Evolutionary conservation across 2,888 invertebrate genomes (phyloP).

Genomic region (Junonia oenone): DNA sequence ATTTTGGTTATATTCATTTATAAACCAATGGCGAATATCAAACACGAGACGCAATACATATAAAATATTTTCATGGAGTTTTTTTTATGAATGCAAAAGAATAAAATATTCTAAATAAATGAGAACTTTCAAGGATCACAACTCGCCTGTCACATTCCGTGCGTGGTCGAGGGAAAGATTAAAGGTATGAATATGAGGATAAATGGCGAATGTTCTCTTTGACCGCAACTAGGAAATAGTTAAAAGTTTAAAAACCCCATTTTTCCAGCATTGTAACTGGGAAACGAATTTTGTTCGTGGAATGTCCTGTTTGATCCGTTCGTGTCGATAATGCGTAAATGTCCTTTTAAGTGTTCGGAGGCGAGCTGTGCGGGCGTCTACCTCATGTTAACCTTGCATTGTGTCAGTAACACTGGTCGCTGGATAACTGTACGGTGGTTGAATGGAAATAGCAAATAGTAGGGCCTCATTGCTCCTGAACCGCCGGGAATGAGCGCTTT

Average conservation of each 20-base stretch:
- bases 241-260: conserved; percentile 33
- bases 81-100: not conserved
- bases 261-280: conserved; percentile 34
- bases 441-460: conserved; percentile 61
- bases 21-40: not conserved
- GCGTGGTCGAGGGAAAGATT: conserved; percentile 30
- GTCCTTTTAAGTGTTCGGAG: conserved; percentile 53
- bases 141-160: conserved; percentile 26
- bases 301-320: conserved; percentile 45
- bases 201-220: conserved; percentile 33
- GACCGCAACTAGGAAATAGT: conserved; percentile 48
- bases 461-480: conserved; percentile 31
- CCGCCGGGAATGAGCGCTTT: not conserved
- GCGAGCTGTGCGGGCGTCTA: conserved; percentile 59
- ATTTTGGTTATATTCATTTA: not conserved
- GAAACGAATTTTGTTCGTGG: conserved; percentile 44
- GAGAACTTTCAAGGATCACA: conserved; percentile 23
- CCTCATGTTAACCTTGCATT: conserved; percentile 68
- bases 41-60: not conserved
- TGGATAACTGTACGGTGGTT: conserved; percentile 65
- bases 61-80: not conserved
- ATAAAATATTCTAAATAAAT: conserved; percentile 23
- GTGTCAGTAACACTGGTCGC: conserved; percentile 67
- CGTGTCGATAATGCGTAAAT: conserved; percentile 50
- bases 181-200: conserved; percentile 22